Conservation (phyloP, 1,140 invertebrate species). For the Geopemphigus sp. region DNA sequence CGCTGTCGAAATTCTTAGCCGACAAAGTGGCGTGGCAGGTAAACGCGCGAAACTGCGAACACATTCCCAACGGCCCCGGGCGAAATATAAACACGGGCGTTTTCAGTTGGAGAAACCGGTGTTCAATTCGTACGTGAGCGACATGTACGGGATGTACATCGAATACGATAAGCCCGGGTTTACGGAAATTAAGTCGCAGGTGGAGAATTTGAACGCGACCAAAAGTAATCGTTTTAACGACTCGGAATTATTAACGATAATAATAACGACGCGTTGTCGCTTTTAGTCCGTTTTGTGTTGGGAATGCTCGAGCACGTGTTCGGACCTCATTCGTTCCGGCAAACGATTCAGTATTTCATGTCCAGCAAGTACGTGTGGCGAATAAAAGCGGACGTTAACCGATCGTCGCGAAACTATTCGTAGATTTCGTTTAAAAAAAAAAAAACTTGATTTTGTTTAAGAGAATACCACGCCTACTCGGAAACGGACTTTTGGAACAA, state of each 20-base stretch:
- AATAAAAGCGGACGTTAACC: too few species aligned
- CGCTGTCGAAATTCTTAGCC: conserved; percentile 70
- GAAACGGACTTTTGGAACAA: conserved; percentile 78
- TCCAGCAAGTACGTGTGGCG: conserved; percentile 59
- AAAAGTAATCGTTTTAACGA: conserved; percentile 12
- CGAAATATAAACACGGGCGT: too few species aligned
- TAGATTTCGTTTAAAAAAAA: not conserved
- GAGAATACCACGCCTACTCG: conserved; percentile 71
- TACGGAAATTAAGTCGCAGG: conserved; percentile 37
- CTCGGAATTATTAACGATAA: too few species aligned
- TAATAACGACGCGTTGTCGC: too few species aligned
- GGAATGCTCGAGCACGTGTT: conserved; percentile 89
- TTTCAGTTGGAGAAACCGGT: conserved; percentile 55
- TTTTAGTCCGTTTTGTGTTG: conserved; percentile 78
- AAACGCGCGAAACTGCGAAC: conserved; percentile 8
- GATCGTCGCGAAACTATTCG: too few species aligned
- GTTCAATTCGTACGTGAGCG: conserved; percentile 52
- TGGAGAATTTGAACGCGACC: conserved; percentile 30
- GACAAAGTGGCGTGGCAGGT: conserved; percentile 56
- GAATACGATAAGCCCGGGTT: conserved; percentile 52
- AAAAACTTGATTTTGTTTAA: conserved; percentile 54
- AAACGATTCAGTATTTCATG: conserved; percentile 71
- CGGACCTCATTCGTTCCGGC: conserved; percentile 73
- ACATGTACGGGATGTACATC: conserved; percentile 53
- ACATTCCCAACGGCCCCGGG: too few species aligned